These are phyloP conservation scores for Drosophila repletoides DNA, from an alignment of 1,140 invertebrate genomes.

Conservation along the genomic window DNA sequence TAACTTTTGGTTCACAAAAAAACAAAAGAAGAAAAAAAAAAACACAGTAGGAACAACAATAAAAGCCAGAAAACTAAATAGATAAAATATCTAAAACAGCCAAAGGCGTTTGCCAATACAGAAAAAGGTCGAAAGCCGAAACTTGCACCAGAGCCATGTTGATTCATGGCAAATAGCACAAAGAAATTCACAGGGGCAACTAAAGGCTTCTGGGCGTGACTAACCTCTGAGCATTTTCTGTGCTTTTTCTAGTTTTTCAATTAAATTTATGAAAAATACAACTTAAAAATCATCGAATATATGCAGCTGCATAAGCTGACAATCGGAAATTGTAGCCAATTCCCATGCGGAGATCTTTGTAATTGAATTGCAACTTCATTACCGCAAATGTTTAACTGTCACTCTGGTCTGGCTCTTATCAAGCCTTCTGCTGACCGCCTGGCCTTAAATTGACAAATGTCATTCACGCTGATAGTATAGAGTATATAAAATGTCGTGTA, in stretches of 20 bases:
- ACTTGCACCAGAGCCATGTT: constrained; percentile 7
- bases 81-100: constrained; percentile 23
- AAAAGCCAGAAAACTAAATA: constrained; percentile 7
- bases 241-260: constrained; percentile 55
- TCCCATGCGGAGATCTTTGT: too few species aligned
- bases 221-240: constrained; percentile 7
- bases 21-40: background rate
- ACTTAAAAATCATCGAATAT: background rate
- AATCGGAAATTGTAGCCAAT: background rate
- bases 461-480: constrained; percentile 41
- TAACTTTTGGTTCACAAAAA: constrained; percentile 22
- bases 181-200: background rate
- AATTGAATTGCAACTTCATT: constrained; percentile 34
- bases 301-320: background rate
- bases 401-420: constrained; percentile 10
- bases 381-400: constrained; percentile 29
- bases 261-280: constrained; percentile 51
- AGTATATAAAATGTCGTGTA: constrained; percentile 7
- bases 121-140: constrained; percentile 12
- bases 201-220: background rate
- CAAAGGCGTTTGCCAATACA: constrained; percentile 4
- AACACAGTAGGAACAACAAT: constrained; percentile 7
- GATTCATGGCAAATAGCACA: constrained; percentile 33
- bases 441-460: constrained; percentile 55
- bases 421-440: constrained; percentile 6